Conservation (phyloP, 2,888 invertebrate genomes). For the Mythimna lalbum region DNA sequence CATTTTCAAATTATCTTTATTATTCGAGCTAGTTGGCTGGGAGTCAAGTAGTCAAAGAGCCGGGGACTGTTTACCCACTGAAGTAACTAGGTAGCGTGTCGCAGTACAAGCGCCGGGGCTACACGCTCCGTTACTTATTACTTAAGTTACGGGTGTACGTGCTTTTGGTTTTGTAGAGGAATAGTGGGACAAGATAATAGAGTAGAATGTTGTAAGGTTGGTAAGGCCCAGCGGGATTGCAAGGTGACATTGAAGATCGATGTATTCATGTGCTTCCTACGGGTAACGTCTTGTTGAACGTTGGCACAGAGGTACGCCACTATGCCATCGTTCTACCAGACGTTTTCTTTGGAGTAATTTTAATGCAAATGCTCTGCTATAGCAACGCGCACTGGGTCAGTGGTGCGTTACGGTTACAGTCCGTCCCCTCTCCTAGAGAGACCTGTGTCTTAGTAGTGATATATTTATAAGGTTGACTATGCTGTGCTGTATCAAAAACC, state of each 20-base stretch:
- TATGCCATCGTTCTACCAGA: background rate
- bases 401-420: too few relatives aligned
- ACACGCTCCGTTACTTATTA: constrained; percentile 49
- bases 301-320: too few relatives aligned
- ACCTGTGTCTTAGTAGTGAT: too few relatives aligned
- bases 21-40: constrained; percentile 64
- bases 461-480: too few relatives aligned
- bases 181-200: background rate
- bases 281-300: too few relatives aligned
- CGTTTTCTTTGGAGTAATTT: background rate
- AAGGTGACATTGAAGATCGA: background rate
- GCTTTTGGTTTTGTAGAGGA: constrained; percentile 26
- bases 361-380: too few relatives aligned
- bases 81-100: constrained; percentile 49
- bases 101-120: constrained; percentile 15
- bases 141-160: constrained; percentile 25
- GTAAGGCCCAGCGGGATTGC: too few relatives aligned
- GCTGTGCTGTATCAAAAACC: too few relatives aligned
- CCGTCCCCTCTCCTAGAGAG: too few relatives aligned
- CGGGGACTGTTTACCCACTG: constrained; percentile 55
- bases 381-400: too few relatives aligned
- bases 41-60: constrained; percentile 62
- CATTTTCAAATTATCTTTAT: constrained; percentile 64
- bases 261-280: background rate
- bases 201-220: background rate